Evolutionary conservation across 2,797 vertebrate species (phyloP).

Genomic region (Pyrocephalus nanus): DNA sequence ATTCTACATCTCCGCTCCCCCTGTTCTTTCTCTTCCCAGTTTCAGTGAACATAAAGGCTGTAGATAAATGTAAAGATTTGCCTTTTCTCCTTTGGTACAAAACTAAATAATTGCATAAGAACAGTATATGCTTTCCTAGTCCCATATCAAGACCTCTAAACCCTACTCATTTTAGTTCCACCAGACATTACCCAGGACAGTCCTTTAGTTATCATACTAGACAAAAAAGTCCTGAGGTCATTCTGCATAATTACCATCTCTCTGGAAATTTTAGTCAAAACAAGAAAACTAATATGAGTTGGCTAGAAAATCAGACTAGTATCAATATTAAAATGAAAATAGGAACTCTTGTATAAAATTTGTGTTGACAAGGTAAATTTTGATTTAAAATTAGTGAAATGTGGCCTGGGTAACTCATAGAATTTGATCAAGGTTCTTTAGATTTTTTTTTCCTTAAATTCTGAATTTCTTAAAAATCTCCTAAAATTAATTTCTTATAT

Average conservation of each 20-base stretch:
- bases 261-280: background rate
- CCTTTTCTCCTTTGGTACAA: background rate
- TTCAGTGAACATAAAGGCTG: background rate
- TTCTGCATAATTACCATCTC: background rate
- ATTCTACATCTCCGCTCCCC: background rate
- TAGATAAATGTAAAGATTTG: background rate
- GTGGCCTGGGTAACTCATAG: background rate
- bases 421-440: background rate
- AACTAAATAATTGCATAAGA: background rate
- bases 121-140: background rate
- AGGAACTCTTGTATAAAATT: background rate
- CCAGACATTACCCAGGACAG: background rate
- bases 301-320: background rate
- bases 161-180: background rate
- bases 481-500: background rate
- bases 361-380: background rate
- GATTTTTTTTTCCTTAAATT: background rate
- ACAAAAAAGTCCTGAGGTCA: background rate
- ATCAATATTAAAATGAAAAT: background rate
- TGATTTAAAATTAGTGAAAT: background rate
- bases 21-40: background rate
- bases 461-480: background rate
- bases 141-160: background rate
- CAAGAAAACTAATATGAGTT: background rate
- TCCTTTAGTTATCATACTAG: background rate